A percentile compares a stretch with the other conserved stretches of the same genome.
These are phyloP conservation scores for Drosophila busckii DNA, from an alignment of 1,140 invertebrate genomes.

Conservation along the genomic window DNA sequence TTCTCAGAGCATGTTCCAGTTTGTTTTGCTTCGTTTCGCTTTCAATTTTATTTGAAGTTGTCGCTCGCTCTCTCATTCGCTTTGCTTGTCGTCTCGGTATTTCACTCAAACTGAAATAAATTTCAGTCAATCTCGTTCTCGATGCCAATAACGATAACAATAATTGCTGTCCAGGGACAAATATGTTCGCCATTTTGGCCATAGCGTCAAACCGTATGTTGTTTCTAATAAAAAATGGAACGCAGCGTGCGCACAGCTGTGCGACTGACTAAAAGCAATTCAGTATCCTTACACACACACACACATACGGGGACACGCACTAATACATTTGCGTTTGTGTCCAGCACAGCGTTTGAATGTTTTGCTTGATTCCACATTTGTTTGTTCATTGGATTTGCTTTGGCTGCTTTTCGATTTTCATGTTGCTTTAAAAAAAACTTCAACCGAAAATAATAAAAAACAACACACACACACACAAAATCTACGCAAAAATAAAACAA, in stretches of 20 bases:
- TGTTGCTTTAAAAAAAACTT: too few relatives aligned
- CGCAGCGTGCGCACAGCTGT: slow-evolving; percentile 64
- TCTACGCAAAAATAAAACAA: too few relatives aligned
- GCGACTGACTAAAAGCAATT: slow-evolving; percentile 62
- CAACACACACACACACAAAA: too few relatives aligned
- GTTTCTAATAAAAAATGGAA: slow-evolving; percentile 72
- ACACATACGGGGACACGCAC: too few relatives aligned
- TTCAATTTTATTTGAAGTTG: slow-evolving; percentile 6
- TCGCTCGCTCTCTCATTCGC: background rate
- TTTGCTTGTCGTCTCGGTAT: slow-evolving; percentile 18
- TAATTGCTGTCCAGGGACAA: slow-evolving; percentile 78
- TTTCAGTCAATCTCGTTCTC: slow-evolving; percentile 66
- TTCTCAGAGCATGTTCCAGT: slow-evolving; percentile 22
- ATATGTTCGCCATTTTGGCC: slow-evolving; percentile 76
- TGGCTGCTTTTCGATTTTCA: slow-evolving; percentile 61
- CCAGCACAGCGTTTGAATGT: slow-evolving; percentile 46
- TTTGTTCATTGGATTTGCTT: slow-evolving; percentile 73
- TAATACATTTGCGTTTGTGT: background rate
- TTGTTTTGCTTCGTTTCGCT: slow-evolving; percentile 15
- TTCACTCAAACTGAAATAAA: slow-evolving; percentile 67
- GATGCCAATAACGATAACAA: slow-evolving; percentile 78
- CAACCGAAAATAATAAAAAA: too few relatives aligned
- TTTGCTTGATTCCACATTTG: slow-evolving; percentile 76
- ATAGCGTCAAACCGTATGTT: slow-evolving; percentile 70
- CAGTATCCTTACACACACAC: slow-evolving; percentile 7